Base-by-base conservation (phyloP, 2,797 vertebrate species). In the Microctenopoma stevenorrisi region DNA sequence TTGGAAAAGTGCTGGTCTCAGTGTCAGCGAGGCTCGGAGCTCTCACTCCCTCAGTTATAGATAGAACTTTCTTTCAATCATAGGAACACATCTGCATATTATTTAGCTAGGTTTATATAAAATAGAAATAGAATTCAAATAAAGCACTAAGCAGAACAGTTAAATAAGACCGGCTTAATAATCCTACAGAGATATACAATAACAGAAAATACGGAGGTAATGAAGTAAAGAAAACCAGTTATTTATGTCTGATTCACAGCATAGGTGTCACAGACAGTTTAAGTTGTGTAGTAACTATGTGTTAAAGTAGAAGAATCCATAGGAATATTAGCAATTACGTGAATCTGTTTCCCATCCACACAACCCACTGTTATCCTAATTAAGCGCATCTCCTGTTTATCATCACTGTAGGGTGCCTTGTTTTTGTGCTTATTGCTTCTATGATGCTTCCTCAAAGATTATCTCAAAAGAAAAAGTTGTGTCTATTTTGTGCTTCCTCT, bases 251-350 rank as follows among this genome's bases (percentile, higher is more conserved):
- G 37, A 7, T 10, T 25, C 65, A 55, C 53, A 65, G 58, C 70
- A 43, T 14, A 10, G n/a, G 42, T 81, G 77, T 74, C 52, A 56
- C 43, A 67, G 70, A 68, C 55, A 59, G 51, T 79, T 76, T 72
- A 14, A 12, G 52, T 12, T 7, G 18, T 50, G 52, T 59, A 28
- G 64, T 14, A n/a, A 46, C 12, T 49, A 57, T 38, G 14, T 43
- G 1, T 18, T 46, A 22, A 50, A 46, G 51, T 5, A 14, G 13
- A 58, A n/a, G 52, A 46, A 60, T 26, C 1, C n/a, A 62, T 56
- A 60, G 42, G 72, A 35, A 61, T 51, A 43, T 30, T 48, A 61
- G 7, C 26, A 44, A 48, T 25, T 46, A 74, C 64, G 15, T 56
- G 42, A 26, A 64, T 62, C 51, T 50, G 11, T 57, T 69, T 52